Conservation (phyloP, 2,797 vertebrate species). For the Anguilla megastoma region DNA sequence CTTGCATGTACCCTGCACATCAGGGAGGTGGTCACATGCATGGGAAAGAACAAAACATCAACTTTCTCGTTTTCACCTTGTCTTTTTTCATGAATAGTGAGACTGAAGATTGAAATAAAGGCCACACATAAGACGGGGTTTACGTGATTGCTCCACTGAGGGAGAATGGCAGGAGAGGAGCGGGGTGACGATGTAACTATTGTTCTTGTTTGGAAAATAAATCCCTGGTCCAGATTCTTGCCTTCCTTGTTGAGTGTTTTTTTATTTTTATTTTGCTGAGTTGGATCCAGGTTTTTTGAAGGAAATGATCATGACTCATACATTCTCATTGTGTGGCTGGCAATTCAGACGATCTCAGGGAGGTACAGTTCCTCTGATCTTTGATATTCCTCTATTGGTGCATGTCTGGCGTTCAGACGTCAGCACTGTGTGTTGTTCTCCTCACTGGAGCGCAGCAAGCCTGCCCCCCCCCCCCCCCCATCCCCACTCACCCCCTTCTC, state of each 20-base stretch:
- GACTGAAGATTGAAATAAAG: neutral
- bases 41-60: conserved; percentile 15
- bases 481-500: neutral
- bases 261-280: neutral
- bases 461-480: too few relatives aligned
- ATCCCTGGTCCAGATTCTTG: neutral
- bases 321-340: conserved; percentile 1
- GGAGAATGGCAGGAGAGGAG: neutral
- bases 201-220: conserved; percentile 18
- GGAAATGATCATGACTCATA: conserved; percentile 26
- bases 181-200: neutral
- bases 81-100: conserved; percentile 18
- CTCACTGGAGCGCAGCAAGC: neutral
- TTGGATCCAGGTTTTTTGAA: neutral
- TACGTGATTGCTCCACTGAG: neutral
- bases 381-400: neutral
- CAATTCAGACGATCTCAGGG: neutral
- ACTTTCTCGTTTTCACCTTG: neutral
- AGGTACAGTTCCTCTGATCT: neutral
- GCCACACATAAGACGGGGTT: neutral
- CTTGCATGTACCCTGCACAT: neutral
- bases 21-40: neutral
- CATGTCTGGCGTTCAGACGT: neutral
- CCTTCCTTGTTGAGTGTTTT: neutral
- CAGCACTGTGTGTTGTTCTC: neutral